phyloP scores from a whole-genome alignment of 2,113 vertebrate genomes.

The Etheostoma spectabile region DNA sequence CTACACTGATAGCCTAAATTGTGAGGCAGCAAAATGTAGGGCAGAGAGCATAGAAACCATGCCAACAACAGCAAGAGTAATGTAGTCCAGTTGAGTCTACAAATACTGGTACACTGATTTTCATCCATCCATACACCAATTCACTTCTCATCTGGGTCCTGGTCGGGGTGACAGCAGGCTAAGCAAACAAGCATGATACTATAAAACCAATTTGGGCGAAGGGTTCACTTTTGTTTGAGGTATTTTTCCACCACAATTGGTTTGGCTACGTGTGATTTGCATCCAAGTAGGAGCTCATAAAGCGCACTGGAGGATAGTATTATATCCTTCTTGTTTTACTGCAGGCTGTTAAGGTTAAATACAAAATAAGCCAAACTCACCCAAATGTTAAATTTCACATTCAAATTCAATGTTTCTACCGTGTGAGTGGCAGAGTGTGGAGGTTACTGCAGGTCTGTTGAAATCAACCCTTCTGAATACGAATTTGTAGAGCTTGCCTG shows the following conservation, averaged over 20 bases:
- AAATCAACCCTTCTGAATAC: slow-evolving; percentile 33
- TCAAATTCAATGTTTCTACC: slow-evolving; percentile 32
- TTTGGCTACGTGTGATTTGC: background rate
- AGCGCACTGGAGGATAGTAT: slow-evolving; percentile 5
- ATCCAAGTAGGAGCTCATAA: slow-evolving; percentile 21
- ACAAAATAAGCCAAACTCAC: slow-evolving; percentile 43
- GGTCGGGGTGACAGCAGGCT: slow-evolving; percentile 2
- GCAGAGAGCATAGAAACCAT: slow-evolving; percentile 30
- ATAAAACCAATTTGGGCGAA: background rate
- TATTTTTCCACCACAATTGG: slow-evolving; percentile 16
- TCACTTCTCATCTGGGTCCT: background rate
- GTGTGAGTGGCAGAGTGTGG: background rate
- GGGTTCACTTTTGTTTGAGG: slow-evolving; percentile 8
- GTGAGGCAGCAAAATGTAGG: slow-evolving; percentile 9
- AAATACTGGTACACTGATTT: slow-evolving; percentile 17
- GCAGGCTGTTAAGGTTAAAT: slow-evolving; percentile 30
- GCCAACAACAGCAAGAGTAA: slow-evolving; percentile 18
- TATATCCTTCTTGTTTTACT: slow-evolving; percentile 24
- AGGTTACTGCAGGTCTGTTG: slow-evolving; percentile 6
- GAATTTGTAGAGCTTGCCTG: slow-evolving; percentile 19
- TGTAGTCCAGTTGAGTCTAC: background rate
- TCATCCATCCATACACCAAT: slow-evolving; percentile 18
- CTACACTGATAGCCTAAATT: slow-evolving; percentile 32
- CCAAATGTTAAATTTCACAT: slow-evolving; percentile 49
- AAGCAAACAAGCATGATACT: slow-evolving; percentile 22